Evolutionary conservation across 2,113 vertebrate species (phyloP).

Genomic region (Microtus oregoni): DNA sequence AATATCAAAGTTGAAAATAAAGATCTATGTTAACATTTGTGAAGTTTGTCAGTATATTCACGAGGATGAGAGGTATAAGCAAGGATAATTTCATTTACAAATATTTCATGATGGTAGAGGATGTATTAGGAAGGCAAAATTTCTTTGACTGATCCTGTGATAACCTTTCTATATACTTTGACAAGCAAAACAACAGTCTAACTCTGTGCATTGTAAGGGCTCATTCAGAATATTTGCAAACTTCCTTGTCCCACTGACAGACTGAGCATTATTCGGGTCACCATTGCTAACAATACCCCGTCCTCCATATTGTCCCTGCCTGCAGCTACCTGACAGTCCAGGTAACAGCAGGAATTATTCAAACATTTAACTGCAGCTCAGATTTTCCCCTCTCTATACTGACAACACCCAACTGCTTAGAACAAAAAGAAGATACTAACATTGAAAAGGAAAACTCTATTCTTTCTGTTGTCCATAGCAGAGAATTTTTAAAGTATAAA

Average conservation of each 20-base stretch:
- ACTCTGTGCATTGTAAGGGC: background rate
- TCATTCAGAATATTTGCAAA: background rate
- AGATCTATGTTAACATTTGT: background rate
- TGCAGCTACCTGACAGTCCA: background rate
- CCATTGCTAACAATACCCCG: accelerated
- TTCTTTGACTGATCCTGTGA: background rate
- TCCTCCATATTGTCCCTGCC: background rate
- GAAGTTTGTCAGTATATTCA: slow-evolving; percentile 12
- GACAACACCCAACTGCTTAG: background rate
- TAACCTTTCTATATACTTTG: background rate
- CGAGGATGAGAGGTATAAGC: background rate
- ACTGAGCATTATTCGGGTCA: background rate
- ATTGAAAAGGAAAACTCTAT: background rate
- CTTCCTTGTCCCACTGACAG: background rate
- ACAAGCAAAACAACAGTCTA: background rate
- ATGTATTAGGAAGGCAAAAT: slow-evolving; percentile 1
- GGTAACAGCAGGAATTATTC: background rate
- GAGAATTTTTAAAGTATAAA: background rate
- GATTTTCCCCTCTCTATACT: background rate
- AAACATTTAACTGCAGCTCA: background rate
- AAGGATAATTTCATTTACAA: background rate
- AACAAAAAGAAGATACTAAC: background rate
- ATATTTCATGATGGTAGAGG: background rate
- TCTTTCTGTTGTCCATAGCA: background rate
- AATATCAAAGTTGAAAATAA: background rate